Conservation (phyloP, 2,113 vertebrate species). For the Psilopogon haemacephalus region DNA sequence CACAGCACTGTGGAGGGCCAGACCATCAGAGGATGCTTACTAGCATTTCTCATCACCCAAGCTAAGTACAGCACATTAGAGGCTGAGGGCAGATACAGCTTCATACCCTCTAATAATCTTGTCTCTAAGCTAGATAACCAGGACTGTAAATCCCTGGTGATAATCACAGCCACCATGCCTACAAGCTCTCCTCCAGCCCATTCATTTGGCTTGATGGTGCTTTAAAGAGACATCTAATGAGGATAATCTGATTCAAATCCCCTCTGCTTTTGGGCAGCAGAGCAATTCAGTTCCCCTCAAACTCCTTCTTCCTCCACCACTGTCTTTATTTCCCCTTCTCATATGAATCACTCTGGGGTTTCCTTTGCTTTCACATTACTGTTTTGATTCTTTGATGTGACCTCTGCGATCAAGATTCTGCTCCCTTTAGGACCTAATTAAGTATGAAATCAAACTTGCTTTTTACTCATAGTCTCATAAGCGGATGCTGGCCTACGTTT, state of each 20-base stretch:
- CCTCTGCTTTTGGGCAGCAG: slow-evolving; percentile 49
- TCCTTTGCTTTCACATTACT: slow-evolving; percentile 55
- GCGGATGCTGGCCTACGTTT: neutral
- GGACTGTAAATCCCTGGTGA: slow-evolving; percentile 46
- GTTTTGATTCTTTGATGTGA: slow-evolving; percentile 47
- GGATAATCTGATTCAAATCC: slow-evolving; percentile 58
- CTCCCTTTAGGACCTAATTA: slow-evolving; percentile 39
- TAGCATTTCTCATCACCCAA: neutral
- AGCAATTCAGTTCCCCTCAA: slow-evolving; percentile 39
- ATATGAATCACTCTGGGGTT: slow-evolving; percentile 62
- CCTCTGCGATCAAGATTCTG: slow-evolving; percentile 37
- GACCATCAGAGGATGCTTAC: neutral
- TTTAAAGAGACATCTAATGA: slow-evolving; percentile 63
- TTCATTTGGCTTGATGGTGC: slow-evolving; percentile 54
- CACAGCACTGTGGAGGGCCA: neutral
- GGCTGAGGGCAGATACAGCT: slow-evolving; percentile 34
- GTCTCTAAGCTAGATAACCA: slow-evolving; percentile 54
- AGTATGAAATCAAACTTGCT: slow-evolving; percentile 44
- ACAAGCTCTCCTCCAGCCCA: slow-evolving; percentile 34
- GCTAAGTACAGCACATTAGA: neutral
- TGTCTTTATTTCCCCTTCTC: slow-evolving; percentile 49
- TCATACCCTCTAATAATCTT: slow-evolving; percentile 55
- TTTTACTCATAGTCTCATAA: slow-evolving; percentile 30
- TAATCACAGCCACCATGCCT: slow-evolving; percentile 54
- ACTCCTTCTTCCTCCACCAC: slow-evolving; percentile 24